These are phyloP conservation scores for Oreonectes daqikongensis DNA, from an alignment of 2,797 vertebrate species.

Conservation along the genomic window DNA sequence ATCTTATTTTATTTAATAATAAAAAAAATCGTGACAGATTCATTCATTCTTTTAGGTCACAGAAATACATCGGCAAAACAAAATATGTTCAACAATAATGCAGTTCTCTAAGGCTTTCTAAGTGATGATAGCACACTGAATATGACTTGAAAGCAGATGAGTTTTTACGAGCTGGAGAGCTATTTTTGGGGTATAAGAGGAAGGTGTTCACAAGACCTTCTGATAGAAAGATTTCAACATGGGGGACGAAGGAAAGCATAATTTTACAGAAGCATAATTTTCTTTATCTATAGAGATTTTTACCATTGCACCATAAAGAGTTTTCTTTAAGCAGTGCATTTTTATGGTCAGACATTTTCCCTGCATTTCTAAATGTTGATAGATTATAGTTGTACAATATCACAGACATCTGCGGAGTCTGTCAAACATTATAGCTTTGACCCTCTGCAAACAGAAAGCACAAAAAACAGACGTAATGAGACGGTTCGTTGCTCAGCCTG, in stretches of 20 bases:
- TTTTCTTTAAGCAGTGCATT: not conserved
- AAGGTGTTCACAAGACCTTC: conserved; percentile 26
- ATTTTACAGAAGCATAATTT: conserved; percentile 20
- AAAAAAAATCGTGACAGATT: not conserved
- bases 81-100: conserved; percentile 3
- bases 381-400: not conserved
- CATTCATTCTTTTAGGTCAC: not conserved
- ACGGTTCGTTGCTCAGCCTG: conserved; percentile 28
- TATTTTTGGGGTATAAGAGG: conserved; percentile 24
- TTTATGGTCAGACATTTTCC: not conserved
- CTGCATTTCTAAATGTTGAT: not conserved
- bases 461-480: conserved; percentile 42
- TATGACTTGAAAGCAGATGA: conserved; percentile 25
- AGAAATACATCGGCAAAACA: not conserved
- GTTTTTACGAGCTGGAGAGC: conserved; percentile 18
- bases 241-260: not conserved
- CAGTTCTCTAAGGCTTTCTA: conserved; percentile 1
- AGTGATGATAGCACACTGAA: conserved; percentile 28
- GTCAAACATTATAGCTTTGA: conserved; percentile 23
- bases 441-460: conserved; percentile 39
- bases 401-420: conserved; percentile 25
- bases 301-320: not conserved
- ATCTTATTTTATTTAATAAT: too few relatives aligned
- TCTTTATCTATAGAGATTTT: not conserved
- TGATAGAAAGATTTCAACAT: conserved; percentile 12